Evolutionary conservation across 23 tunicate genomes (phyloP).

Genomic region (Pegea sp.): DNA sequence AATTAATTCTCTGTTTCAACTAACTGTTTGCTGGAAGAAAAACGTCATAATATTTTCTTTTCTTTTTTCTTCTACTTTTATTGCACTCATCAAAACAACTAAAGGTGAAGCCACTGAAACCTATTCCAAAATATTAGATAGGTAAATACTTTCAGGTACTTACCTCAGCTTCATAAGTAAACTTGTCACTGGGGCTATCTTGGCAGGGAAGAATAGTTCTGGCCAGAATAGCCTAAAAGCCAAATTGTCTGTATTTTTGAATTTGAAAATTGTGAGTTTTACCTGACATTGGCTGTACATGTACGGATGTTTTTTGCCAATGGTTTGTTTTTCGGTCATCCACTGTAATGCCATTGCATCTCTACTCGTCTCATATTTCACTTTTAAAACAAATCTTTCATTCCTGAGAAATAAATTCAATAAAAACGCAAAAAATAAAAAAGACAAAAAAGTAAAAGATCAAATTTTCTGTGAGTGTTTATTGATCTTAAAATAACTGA

Average conservation of each 20-base stretch:
- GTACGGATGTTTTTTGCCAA: conserved; percentile 77
- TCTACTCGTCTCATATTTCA: conserved; percentile 46
- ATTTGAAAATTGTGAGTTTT: too few species aligned
- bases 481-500: conserved; percentile 3
- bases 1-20: not conserved
- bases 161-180: conserved; percentile 62
- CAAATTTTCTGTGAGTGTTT: not conserved
- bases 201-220: conserved; percentile 94
- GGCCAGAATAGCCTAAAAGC: conserved; percentile 99
- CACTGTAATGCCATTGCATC: conserved; percentile 74
- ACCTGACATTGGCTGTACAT: conserved; percentile 97
- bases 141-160: too few species aligned
- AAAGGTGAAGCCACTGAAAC: conserved; percentile 69
- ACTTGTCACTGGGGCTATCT: conserved; percentile 79
- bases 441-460: not conserved
- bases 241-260: too few species aligned
- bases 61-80: conserved; percentile 4
- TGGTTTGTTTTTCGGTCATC: conserved; percentile 68
- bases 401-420: conserved; percentile 6
- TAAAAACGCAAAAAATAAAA: not conserved
- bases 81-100: conserved; percentile 98
- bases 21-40: conserved; percentile 51
- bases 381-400: conserved; percentile 9
- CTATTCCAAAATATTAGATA: too few species aligned
- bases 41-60: conserved; percentile 29